Evolutionary conservation across 92 coral and sea anemone genomes (phyloP).

Genomic region (Heteractis magnifica): DNA sequence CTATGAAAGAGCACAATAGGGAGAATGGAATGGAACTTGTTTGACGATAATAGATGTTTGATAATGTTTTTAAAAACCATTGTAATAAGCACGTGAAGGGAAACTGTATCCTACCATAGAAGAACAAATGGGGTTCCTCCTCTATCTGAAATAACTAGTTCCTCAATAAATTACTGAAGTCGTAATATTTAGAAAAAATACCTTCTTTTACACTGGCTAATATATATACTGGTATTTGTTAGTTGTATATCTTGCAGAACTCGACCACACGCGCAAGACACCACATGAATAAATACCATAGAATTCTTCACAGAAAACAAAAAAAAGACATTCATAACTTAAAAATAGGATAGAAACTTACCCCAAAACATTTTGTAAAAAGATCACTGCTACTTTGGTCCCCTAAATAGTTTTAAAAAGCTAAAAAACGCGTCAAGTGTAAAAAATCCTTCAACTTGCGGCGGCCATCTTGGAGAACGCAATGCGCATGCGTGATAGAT

Average conservation of each 20-base stretch:
- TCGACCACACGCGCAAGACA: not conserved
- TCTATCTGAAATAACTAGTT: no score
- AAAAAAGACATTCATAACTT: not conserved
- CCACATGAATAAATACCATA: not conserved
- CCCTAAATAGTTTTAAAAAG: slow-evolving; percentile 11
- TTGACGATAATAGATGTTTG: no score
- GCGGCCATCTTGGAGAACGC: slow-evolving; percentile 78
- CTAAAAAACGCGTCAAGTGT: slow-evolving; percentile 1
- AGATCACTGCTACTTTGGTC: not conserved
- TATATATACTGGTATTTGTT: no score
- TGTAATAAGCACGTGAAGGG: no score
- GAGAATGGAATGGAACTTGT: no score
- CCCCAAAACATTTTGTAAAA: slow-evolving; percentile 94
- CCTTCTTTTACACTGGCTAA: no score
- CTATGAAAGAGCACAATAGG: no score
- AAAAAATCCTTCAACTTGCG: slow-evolving; percentile 30
- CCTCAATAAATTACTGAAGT: no score
- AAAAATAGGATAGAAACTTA: slow-evolving; percentile 35
- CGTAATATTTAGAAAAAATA: no score
- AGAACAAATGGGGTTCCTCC: no score
- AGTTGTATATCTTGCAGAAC: not conserved
- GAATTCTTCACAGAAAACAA: not conserved
- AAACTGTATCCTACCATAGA: no score
- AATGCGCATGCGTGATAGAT: slow-evolving; percentile 62
- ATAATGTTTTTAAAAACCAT: no score